Percentiles rank a stretch among this genome's conserved stretches.
Conservation (phyloP, 2,888 invertebrate species). For the Hemistola chrysoprasaria region DNA sequence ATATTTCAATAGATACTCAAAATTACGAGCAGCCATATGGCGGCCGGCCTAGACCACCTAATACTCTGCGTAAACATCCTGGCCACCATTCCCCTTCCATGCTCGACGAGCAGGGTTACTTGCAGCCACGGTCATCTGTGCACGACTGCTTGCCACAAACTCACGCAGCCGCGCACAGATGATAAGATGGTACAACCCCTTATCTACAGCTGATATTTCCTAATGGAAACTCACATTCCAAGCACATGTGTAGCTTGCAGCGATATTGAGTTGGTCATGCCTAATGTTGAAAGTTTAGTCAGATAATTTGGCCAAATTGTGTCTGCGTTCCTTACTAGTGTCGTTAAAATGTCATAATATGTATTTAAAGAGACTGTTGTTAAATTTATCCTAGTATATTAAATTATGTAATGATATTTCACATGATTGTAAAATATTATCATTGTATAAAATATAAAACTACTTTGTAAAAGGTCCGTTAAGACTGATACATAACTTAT, state of each 20-base stretch:
- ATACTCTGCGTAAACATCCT: constrained; percentile 71
- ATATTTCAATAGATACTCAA: constrained; percentile 85
- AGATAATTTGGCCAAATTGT: constrained; percentile 53
- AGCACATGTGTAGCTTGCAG: constrained; percentile 71
- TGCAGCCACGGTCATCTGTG: constrained; percentile 76
- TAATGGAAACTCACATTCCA: constrained; percentile 79
- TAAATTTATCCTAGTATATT: constrained; percentile 52
- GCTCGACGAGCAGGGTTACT: constrained; percentile 78
- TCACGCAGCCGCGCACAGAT: constrained; percentile 72
- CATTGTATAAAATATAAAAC: constrained; percentile 14
- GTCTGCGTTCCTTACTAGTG: constrained; percentile 59
- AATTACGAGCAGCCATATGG: constrained; percentile 77
- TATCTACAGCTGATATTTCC: constrained; percentile 69
- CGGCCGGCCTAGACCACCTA: constrained; percentile 71
- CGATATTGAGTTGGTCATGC: constrained; percentile 65
- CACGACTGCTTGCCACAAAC: constrained; percentile 78
- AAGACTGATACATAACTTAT: constrained; percentile 71
- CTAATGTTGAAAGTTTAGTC: constrained; percentile 63
- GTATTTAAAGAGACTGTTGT: constrained; percentile 59
- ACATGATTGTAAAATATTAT: constrained; percentile 48
- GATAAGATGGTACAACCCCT: constrained; percentile 63
- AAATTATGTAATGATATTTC: constrained; percentile 45
- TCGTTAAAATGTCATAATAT: constrained; percentile 45
- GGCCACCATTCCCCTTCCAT: constrained; percentile 69
- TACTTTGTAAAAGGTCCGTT: constrained; percentile 43